Evolutionary conservation across 2,888 invertebrate genomes (phyloP).

Genomic region (Isotomurus palustris): DNA sequence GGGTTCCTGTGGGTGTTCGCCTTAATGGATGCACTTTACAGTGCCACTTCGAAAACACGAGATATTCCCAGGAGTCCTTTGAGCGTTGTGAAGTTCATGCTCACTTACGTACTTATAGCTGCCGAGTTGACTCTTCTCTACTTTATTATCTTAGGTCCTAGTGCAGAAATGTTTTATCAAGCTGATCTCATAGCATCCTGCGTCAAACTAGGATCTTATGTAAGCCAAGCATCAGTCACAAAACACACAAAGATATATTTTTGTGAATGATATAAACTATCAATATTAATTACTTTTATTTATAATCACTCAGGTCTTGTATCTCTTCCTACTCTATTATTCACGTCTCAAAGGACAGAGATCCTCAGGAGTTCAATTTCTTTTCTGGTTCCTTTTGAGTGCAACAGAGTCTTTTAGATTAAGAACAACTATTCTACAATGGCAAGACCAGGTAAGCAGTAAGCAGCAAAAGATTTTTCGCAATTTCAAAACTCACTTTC

Average conservation of each 20-base stretch:
- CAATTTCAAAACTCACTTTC: too few species aligned
- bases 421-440: too few species aligned
- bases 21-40: slow-evolving; percentile 58
- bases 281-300: slow-evolving; percentile 3
- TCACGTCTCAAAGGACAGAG: too few species aligned
- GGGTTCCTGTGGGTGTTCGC: slow-evolving; percentile 73
- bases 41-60: slow-evolving; percentile 26
- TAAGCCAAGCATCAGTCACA: slow-evolving; percentile 11
- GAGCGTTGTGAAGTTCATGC: slow-evolving; percentile 40
- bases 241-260: neutral
- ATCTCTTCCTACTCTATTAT: slow-evolving; percentile 66
- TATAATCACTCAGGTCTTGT: slow-evolving; percentile 59
- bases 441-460: too few species aligned
- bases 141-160: slow-evolving; percentile 2
- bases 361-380: too few species aligned
- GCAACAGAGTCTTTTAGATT: too few species aligned
- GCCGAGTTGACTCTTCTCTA: slow-evolving; percentile 25
- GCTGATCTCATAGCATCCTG: slow-evolving; percentile 15
- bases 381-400: too few species aligned
- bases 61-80: slow-evolving; percentile 46
- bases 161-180: slow-evolving; percentile 15
- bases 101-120: slow-evolving; percentile 18
- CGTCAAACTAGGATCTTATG: slow-evolving; percentile 34
- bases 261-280: neutral
- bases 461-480: too few species aligned